Percentiles rank a stretch among this genome's conserved stretches.
phyloP scores from a whole-genome alignment of 53 echinoderm and acorn worm species.

The Stichopus horrens region DNA sequence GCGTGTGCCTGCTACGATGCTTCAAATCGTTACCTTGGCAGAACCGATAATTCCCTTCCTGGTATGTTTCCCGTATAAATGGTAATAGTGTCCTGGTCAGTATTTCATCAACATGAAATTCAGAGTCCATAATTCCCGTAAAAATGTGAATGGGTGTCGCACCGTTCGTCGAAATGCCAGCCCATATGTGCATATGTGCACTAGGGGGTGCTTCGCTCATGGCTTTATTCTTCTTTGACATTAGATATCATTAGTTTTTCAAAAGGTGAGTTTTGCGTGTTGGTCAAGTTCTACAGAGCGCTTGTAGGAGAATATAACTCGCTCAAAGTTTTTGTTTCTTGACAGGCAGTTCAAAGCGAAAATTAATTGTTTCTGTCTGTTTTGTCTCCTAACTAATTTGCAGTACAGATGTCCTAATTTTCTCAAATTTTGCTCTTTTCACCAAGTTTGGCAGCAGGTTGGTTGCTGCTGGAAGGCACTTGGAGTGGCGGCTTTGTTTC shows the following conservation, averaged over 20 bases:
- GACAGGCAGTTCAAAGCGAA: constrained; percentile 27
- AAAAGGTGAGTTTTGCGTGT: constrained; percentile 41
- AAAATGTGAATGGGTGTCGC: constrained; percentile 55
- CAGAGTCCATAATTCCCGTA: constrained; percentile 47
- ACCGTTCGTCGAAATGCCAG: constrained; percentile 50
- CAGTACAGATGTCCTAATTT: too few relatives aligned
- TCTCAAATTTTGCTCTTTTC: too few relatives aligned
- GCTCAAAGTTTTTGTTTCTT: constrained; percentile 37
- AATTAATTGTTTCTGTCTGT: constrained; percentile 23
- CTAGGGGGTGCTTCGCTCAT: constrained; percentile 48
- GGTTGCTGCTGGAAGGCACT: too few relatives aligned
- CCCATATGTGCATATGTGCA: constrained; percentile 62
- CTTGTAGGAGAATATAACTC: constrained; percentile 55
- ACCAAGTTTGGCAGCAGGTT: too few relatives aligned
- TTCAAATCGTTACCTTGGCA: constrained; percentile 54
- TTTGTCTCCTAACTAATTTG: constrained; percentile 16
- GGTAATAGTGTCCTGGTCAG: constrained; percentile 34
- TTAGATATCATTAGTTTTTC: constrained; percentile 6
- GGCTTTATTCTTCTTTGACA: background rate
- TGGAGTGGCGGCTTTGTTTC: too few relatives aligned
- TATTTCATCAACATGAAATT: constrained; percentile 45
- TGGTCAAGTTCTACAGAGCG: constrained; percentile 32
- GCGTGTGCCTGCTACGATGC: constrained; percentile 24
- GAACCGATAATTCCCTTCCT: constrained; percentile 36
- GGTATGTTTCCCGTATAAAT: constrained; percentile 21